Base-by-base conservation (phyloP, 2,888 invertebrate genomes). In the Parelbella ahira region DNA sequence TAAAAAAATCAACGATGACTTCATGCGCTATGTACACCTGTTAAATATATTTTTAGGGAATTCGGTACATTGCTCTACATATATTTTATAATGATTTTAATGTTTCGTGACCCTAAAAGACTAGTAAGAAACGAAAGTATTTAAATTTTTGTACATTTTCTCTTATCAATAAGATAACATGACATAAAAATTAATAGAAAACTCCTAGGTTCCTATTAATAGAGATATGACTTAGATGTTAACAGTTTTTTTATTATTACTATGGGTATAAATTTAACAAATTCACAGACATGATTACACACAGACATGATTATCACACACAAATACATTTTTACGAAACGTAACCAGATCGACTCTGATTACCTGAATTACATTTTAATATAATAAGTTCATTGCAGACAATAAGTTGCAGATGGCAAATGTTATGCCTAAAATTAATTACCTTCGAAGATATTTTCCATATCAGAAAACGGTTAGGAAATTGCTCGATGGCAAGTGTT, bases 61-160 rank as follows among this genome's bases (percentile, higher is more conserved):
- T 45, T 51, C 54, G 12, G 32, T 39, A 32, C 58, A 61, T 53
- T 56, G 60, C 60, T 61, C 37, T 51, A 71, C 54, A 59, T 63
- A 65, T 59, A 54, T 48, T 53, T 56, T 58, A 61, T 54, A 66
- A 63, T 60, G 60, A 56, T 63, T 41, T 58, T 49, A 63, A 68
- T 63, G 63, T 63, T 65, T 72, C 68, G 80, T 82, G 86, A 82
- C 78, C 78, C 82, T 81, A 83, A 69, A 61, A 73, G 84, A 87
- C 87, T 87, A 86, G 84, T 77, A 65, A 76, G 80, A 86, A 87
- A 87, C 84, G 83, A 83, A 82, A 72, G 70, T 74, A 71, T 70
- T 76, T 53, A 68, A 76, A 70, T 68, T 74, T 82, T 84, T 84
- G 84, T 86, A 87, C 86, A 86, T 61, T 75, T 77, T 77, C 76